Evolutionary conservation across 2,797 vertebrate species (phyloP).

Genomic region (Sebastes elongatus): DNA sequence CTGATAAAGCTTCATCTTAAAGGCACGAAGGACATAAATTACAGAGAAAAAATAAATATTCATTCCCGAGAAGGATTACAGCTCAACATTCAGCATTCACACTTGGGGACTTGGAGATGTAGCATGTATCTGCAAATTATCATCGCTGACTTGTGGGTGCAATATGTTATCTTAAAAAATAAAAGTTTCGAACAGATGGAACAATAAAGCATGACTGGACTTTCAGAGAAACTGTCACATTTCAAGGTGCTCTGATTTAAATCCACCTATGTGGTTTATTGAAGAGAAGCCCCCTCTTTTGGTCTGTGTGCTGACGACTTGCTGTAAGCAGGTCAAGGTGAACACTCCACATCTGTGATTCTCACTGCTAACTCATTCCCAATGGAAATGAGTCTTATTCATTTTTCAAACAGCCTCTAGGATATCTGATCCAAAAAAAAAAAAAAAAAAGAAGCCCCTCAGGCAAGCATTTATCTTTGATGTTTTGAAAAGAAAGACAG

Average conservation of each 20-base stretch:
- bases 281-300: conserved; percentile 7
- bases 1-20: neutral
- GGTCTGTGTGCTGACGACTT: conserved; percentile 29
- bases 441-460: conserved; percentile 42
- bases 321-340: conserved; percentile 70
- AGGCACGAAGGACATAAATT: neutral
- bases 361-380: conserved; percentile 67
- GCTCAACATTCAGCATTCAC: neutral
- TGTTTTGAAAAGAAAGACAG: conserved; percentile 68
- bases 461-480: conserved; percentile 68
- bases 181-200: neutral
- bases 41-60: neutral
- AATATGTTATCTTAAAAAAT: neutral
- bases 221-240: conserved; percentile 1
- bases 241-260: conserved; percentile 13
- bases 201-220: neutral
- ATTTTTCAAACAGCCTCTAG: conserved; percentile 77
- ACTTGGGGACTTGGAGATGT: neutral
- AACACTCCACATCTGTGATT: conserved; percentile 70
- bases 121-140: neutral
- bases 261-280: conserved; percentile 7
- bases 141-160: neutral
- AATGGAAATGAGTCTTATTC: conserved; percentile 77
- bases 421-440: conserved; percentile 64
- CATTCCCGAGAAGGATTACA: neutral